Conservation (phyloP, 2,888 invertebrate genomes). For the Erebia palarica region DNA sequence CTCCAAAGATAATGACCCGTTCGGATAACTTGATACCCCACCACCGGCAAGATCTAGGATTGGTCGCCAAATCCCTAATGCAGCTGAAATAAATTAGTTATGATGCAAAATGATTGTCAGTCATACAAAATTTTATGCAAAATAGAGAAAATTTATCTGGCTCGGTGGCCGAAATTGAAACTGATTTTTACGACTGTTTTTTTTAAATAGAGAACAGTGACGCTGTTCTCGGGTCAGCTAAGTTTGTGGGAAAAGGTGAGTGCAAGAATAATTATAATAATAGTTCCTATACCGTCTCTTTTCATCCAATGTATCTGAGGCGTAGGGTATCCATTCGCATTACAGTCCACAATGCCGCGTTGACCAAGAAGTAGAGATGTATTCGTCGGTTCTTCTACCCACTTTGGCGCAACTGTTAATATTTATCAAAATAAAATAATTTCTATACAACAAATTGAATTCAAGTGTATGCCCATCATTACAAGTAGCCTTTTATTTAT, state of each 20-base stretch:
- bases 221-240: too few species aligned
- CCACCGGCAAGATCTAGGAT: constrained; percentile 76
- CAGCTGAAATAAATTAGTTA: constrained; percentile 54
- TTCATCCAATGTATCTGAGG: constrained; percentile 90
- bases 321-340: constrained; percentile 90
- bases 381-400: constrained; percentile 89
- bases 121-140: background rate
- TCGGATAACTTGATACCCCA: constrained; percentile 73
- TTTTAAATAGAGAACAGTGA: too few species aligned
- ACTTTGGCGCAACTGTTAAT: constrained; percentile 87
- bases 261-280: background rate
- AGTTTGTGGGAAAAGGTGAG: too few species aligned
- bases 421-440: background rate
- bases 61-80: constrained; percentile 76
- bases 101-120: background rate
- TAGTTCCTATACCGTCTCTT: constrained; percentile 81
- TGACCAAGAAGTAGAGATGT: constrained; percentile 88
- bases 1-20: constrained; percentile 75
- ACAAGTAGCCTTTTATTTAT: too few species aligned
- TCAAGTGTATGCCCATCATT: too few species aligned
- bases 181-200: too few species aligned
- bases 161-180: too few species aligned
- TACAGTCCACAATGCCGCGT: constrained; percentile 87
- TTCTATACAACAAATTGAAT: too few species aligned
- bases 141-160: background rate